These are phyloP conservation scores for Therioaphis trifolii DNA, from an alignment of 2,888 invertebrate species.

Conservation along the genomic window DNA sequence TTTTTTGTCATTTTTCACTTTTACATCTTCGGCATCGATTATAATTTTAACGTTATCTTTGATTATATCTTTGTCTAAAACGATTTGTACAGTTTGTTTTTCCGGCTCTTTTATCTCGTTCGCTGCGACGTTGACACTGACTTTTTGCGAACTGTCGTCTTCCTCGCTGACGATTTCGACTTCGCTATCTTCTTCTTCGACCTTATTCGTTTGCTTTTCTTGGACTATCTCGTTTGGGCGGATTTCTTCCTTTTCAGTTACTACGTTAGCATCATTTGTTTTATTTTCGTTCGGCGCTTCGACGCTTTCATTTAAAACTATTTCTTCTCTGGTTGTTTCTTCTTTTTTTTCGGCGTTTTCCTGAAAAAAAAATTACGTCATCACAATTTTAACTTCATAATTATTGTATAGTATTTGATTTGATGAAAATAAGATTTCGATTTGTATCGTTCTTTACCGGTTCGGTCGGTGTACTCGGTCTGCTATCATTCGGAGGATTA, in stretches of 20 bases:
- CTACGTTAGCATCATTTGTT: constrained; percentile 62
- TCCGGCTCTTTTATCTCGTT: constrained; percentile 64
- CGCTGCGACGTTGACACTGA: constrained; percentile 64
- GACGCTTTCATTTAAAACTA: constrained; percentile 63
- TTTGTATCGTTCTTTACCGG: constrained; percentile 41
- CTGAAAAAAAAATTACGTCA: constrained; percentile 66
- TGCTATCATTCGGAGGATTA: constrained; percentile 56
- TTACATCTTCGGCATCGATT: constrained; percentile 58
- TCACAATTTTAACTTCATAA: background rate
- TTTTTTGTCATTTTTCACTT: constrained; percentile 48
- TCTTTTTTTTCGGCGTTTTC: constrained; percentile 65
- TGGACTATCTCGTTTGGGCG: background rate
- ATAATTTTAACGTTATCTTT: constrained; percentile 40
- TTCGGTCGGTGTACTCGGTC: constrained; percentile 39
- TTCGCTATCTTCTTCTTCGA: constrained; percentile 65
- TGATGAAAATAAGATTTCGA: too few species aligned
- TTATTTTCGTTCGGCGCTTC: constrained; percentile 64
- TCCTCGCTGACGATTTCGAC: constrained; percentile 64
- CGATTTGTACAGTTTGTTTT: constrained; percentile 17
- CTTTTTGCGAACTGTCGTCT: constrained; percentile 48
- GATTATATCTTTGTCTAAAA: constrained; percentile 35
- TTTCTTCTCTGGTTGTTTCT: constrained; percentile 63
- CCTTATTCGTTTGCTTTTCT: constrained; percentile 26
- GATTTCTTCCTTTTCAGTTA: constrained; percentile 66
- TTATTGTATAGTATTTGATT: background rate